Evolutionary conservation across 1,140 invertebrate genomes (phyloP), one percentile per base, ranked within the genome.

Genomic region (Brachionus koreanus): DNA sequence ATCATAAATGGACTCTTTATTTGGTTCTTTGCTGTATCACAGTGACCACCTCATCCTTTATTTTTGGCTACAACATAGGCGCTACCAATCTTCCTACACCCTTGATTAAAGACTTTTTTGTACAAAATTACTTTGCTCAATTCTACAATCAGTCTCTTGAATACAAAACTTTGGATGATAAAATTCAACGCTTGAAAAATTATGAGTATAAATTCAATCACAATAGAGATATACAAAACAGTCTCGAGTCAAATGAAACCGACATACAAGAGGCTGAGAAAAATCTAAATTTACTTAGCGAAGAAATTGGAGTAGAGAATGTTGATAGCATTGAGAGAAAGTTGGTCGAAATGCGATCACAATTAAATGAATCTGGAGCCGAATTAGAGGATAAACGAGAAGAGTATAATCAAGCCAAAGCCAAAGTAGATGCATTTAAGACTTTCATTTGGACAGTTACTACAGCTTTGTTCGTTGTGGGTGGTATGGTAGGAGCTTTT

Each of bases 401-500:
- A n/a, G 39, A 43, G 43, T 74, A 19, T 19, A 52, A 39, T 43
- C 13, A 79, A 13, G 76, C 16, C 10, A 57, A 79, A 79, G 10
- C 0, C 25, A 79, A 61, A 61, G 76, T 79, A 5, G 49, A 57
- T 9, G 25, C 35, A 16, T 65, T 79, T 43, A 33, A 61, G 29
- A 79, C 76, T 61, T 42, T 79, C 4, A 25, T 79, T 25, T 79
- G 76, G 79, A 82, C 65, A 46, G 10, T 82, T 5, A 49, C 63
- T 13, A 72, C 65, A n/a, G 65, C 63, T n/a, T 39, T 82, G 25
- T 82, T 82, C 39, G 81, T 82, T 19, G 63, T 82, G 1, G 81
- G 81, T 25, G 81, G 81, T 35, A 63, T 82, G 39, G 19, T 82
- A 3, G 81, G 81, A 33, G 81, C 81, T 29, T 82, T 82, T 25